Percentiles rank a stretch among this genome's conserved stretches.
These are phyloP conservation scores for Caenorhabditis sinica DNA, from an alignment of 2,888 invertebrate genomes.

Conservation along the genomic window DNA sequence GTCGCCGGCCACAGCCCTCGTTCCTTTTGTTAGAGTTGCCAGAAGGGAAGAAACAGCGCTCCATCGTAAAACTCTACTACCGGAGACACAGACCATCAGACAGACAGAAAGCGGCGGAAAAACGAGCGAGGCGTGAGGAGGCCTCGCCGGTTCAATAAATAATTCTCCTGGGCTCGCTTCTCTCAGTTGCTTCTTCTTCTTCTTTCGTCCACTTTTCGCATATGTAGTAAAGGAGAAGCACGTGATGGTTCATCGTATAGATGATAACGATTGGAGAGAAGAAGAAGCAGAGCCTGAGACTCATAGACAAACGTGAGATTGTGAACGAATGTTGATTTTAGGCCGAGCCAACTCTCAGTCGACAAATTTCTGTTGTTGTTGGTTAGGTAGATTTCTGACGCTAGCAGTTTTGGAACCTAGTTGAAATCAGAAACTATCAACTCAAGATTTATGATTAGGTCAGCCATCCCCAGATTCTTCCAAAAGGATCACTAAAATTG, in stretches of 20 bases:
- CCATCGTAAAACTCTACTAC: slow-evolving; percentile 24
- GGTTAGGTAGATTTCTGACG: not conserved
- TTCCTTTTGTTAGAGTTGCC: slow-evolving; percentile 30
- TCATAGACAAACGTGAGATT: slow-evolving; percentile 32
- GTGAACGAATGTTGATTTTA: slow-evolving; percentile 20
- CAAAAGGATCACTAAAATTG: not conserved
- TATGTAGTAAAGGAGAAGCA: slow-evolving; percentile 56
- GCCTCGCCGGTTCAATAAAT: slow-evolving; percentile 57
- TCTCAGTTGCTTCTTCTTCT: slow-evolving; percentile 20
- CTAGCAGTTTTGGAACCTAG: not conserved
- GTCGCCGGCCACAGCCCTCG: slow-evolving; percentile 42
- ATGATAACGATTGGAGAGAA: slow-evolving; percentile 27
- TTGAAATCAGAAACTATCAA: not conserved
- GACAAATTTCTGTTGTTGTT: not conserved
- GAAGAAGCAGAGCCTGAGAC: slow-evolving; percentile 19
- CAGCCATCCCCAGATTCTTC: not conserved
- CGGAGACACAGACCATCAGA: slow-evolving; percentile 18
- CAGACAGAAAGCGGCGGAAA: slow-evolving; percentile 20
- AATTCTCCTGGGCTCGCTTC: slow-evolving; percentile 56
- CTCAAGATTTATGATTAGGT: too few relatives aligned
- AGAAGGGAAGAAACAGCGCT: slow-evolving; percentile 26
- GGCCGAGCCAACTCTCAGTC: not conserved
- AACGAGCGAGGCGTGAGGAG: slow-evolving; percentile 27
- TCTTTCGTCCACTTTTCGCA: slow-evolving; percentile 50
- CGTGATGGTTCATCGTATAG: slow-evolving; percentile 53